Evolutionary conservation across 2,888 invertebrate genomes (phyloP), one percentile per base, ranked within the genome.

Genomic region (Drosophila austrosaltans): DNA sequence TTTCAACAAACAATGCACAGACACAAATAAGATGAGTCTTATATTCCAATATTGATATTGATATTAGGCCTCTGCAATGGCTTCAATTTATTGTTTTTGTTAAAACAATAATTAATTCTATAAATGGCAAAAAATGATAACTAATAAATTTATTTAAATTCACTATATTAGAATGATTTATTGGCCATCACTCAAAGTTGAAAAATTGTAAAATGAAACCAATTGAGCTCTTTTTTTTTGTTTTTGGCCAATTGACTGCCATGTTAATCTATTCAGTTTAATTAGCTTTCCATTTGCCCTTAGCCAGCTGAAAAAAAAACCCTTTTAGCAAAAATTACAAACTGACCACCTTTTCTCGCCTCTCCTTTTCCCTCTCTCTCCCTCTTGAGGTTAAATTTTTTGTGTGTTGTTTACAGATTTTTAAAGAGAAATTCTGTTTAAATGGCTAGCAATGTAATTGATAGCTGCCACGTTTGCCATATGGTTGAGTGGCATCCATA

Each of bases 401-500:
- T 36, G 36, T 36, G 32, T 5, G 32, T 36, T 66, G 57, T 73
- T 58, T 60, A 66, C 10, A 48, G 48, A 16, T 10, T 48, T 48
- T 48, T 48, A 62, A 59, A 30, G 32, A 28, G 36, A 7, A 7
- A 48, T 48, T 25, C 25, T 25, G 48, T 48, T 48, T 8, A 48
- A 48, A 48, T 48, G 48, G 48, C 3, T 16, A 48, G 25, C 48
- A 48, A 48, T 48, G 48, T 48, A 48, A 63, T 56, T 66, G 36
- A 57, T 66, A 63, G 12, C 28, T 28, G 57, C 12, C 64, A 65
- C 64, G 64, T 53, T 28, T 25, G 58, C n/a, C 64, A 58, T 58
- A 58, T 30, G 48, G 48, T 48, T 48, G 48, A 48, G 16, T 57
- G 36, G 57, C 39, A 57, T 39, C 57, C 22, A n/a, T 57, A 39